Evolutionary conservation across 1,140 invertebrate species (phyloP).

Genomic region (Fopius arisanus): DNA sequence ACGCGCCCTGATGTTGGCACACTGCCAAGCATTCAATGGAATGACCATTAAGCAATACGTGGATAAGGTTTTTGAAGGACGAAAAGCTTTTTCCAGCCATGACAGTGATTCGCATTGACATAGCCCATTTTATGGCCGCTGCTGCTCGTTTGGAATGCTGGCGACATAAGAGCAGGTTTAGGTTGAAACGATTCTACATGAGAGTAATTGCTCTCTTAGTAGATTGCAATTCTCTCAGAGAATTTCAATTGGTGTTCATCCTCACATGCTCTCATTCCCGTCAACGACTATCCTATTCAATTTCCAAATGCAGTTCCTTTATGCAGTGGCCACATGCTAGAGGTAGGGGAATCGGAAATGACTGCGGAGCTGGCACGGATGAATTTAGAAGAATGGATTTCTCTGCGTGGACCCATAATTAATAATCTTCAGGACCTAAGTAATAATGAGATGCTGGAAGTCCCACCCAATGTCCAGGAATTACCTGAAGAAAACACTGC

Average conservation of each 20-base stretch:
- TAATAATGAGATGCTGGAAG: not conserved
- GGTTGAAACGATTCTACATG: not conserved
- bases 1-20: not conserved
- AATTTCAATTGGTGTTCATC: not conserved
- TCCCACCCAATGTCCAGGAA: not conserved
- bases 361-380: not conserved
- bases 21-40: not conserved
- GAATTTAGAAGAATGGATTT: not conserved
- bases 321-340: not conserved
- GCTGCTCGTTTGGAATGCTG: constrained; percentile 17
- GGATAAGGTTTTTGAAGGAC: not conserved
- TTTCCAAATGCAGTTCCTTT: not conserved
- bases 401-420: not conserved
- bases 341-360: not conserved
- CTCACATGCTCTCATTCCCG: too few relatives aligned
- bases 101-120: constrained; percentile 1
- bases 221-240: not conserved
- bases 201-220: constrained; percentile 12
- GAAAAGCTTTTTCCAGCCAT: not conserved
- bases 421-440: not conserved
- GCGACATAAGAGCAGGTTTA: not conserved
- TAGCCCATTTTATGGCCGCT: not conserved
- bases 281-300: too few relatives aligned
- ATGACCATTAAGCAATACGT: not conserved
- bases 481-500: not conserved